Evolutionary conservation across 2,113 vertebrate genomes (phyloP).

Genomic region (Progne subis): DNA sequence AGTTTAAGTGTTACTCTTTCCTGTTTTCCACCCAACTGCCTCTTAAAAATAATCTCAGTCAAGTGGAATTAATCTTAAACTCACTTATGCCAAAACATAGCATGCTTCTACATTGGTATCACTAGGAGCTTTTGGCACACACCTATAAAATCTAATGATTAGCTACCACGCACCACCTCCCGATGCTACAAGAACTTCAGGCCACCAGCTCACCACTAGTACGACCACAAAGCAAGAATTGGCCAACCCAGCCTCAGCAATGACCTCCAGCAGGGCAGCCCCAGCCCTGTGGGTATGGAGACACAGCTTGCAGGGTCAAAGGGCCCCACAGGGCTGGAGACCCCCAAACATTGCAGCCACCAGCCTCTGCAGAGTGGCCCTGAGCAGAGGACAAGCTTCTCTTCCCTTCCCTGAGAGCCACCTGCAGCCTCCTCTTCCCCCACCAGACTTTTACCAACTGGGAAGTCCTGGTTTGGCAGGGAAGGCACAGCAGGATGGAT

Average conservation of each 20-base stretch:
- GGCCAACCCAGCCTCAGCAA: neutral
- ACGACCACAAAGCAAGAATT: neutral
- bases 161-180: neutral
- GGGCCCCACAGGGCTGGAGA: neutral
- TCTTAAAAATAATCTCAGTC: neutral
- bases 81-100: neutral
- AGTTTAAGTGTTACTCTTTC: neutral
- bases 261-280: neutral
- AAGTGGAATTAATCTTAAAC: neutral
- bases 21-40: neutral
- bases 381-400: neutral
- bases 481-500: neutral
- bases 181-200: neutral
- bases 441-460: neutral
- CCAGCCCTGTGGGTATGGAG: rapidly evolving
- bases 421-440: too few relatives aligned
- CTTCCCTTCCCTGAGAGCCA: too few relatives aligned
- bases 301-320: neutral
- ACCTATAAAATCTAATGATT: neutral
- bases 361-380: neutral
- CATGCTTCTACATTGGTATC: rapidly evolving
- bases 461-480: neutral
- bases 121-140: neutral
- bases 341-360: neutral
- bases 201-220: neutral